Base-by-base conservation (phyloP, 1,140 invertebrate genomes). In the Heliconius himera region DNA sequence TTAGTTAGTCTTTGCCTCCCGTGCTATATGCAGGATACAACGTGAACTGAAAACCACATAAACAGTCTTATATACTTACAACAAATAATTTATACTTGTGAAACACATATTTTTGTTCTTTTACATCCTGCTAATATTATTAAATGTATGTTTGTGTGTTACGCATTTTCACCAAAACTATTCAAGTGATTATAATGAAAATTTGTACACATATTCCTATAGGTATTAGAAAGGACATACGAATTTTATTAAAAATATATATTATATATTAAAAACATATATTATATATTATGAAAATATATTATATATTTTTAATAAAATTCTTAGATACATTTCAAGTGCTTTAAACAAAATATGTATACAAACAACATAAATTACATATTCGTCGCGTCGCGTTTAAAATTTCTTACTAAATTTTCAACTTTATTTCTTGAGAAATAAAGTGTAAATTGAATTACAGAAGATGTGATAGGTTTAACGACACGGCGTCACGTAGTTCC, bases 401-500 rank as follows among this genome's bases (percentile, higher is more conserved):
- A 16, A 0, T 26, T 29, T 66, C 29, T 22, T 29, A 13, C 4
- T 29, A 26, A 29, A 66, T 26, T 29, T 66, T 66, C 26, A 66
- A 29, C 60, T 66, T 66, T 66, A 66, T 16, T 16, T 0, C 60
- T 29, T 16, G 29, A 16, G 1, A 29, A 26, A 29, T 66, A 66
- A 66, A 66, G 60, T 29, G 3, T 29, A 29, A 66, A 66, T 66
- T 29, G 13, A 29, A 29, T 66, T 66, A 66, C 60, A 16, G 13
- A 11, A 36, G 38, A 51, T 49, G 56, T 36, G 46, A 66, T 29
- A 73, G 74, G 70, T 79, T 82, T 74, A 74, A 76, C 76, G 72
- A 76, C 79, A 54, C 46, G 74, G 66, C 79, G 82, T 81, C 77
- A 79, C 79, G 77, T 79, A 83, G 76, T 80, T 78, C 75, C 79